Percentiles rank a stretch among this genome's conserved stretches.
phyloP scores from a whole-genome alignment of 2,888 invertebrate genomes.

The Polymixis flavicincta region DNA sequence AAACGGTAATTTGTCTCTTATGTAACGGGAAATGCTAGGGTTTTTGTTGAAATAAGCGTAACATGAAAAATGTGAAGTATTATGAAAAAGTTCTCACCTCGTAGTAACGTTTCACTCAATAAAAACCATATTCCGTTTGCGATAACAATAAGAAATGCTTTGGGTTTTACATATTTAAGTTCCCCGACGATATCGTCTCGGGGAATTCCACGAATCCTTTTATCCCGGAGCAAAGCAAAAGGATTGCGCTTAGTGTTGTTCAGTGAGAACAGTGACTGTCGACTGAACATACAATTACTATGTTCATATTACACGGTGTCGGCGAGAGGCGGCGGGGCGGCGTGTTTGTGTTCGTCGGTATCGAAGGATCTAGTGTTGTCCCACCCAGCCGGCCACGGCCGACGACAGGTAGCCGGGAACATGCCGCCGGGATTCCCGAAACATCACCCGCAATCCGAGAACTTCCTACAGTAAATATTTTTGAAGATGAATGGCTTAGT shows the following conservation, averaged over 20 bases:
- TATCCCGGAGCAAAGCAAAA: slow-evolving; percentile 60
- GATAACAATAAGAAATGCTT: slow-evolving; percentile 42
- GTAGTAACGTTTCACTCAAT: slow-evolving; percentile 39
- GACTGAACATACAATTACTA: slow-evolving; percentile 59
- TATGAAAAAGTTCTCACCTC: slow-evolving; percentile 38
- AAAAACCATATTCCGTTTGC: slow-evolving; percentile 42
- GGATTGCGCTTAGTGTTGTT: slow-evolving; percentile 57
- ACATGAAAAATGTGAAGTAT: slow-evolving; percentile 34
- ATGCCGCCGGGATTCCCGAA: slow-evolving; percentile 75
- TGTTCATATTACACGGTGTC: slow-evolving; percentile 63
- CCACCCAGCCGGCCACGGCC: slow-evolving; percentile 70
- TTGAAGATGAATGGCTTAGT: slow-evolving; percentile 73
- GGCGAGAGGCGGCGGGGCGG: slow-evolving; percentile 53
- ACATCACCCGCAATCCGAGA: slow-evolving; percentile 69
- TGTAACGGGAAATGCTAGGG: slow-evolving; percentile 29
- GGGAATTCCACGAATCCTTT: slow-evolving; percentile 60
- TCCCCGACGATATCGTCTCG: slow-evolving; percentile 47
- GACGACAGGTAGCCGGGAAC: slow-evolving; percentile 72
- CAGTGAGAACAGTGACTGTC: slow-evolving; percentile 50
- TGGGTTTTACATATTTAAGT: slow-evolving; percentile 45
- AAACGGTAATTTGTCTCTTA: slow-evolving; percentile 59
- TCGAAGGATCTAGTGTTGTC: slow-evolving; percentile 66
- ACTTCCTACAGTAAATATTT: slow-evolving; percentile 80
- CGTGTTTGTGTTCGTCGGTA: slow-evolving; percentile 62
- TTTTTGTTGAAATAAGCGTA: slow-evolving; percentile 48